Base-by-base conservation (phyloP, 2,888 invertebrate species). In the Microctonus hyperodae region DNA sequence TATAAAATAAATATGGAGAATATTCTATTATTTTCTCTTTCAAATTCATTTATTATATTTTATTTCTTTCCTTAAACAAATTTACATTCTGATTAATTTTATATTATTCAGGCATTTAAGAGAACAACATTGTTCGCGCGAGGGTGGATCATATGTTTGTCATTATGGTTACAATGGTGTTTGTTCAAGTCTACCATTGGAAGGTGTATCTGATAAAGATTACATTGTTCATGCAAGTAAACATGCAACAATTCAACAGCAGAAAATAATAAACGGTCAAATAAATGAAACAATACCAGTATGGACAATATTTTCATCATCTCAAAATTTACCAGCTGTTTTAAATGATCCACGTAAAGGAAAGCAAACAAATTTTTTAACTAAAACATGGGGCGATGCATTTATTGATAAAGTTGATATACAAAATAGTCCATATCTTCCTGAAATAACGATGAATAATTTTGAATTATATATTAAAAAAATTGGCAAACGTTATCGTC, bases 381-480 rank as follows among this genome's bases (percentile, higher is more conserved):
- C 97, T 0, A 96, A 95, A 84, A 96, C 96, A 70, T 99, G 98
- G 98, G 98, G 99, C 53, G 97, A 97, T 78, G 88, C 90, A 68
- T 99, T 99, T 85, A 89, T 96, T 22, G 97, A 97, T 71, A 91
- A 93, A 77, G 87, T 88, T 28, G 89, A 90, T 55, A 89, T 97
- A 75, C 88, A 90, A 44, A 90, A 91, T 73, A 93, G 94, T 76
- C 90, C 91, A 0, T 91, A 93, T 82, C 85, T 97, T 74, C 95
- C 95, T 48, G 92, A 94, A 77, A 91, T 98, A 68, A 90, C 90
- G 16, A 88, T 90, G 81, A 88, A 90, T 53, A 94, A 96, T 84
- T 97, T 98, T 85, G 93, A 95, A 75, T 86, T 88, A 33, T 98
- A 98, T 83, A 86, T 96, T 73, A 91, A 91, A 77, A 94, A 91